Conservation (phyloP, 2,888 invertebrate genomes). For the Fissipunctia ypsillon region DNA sequence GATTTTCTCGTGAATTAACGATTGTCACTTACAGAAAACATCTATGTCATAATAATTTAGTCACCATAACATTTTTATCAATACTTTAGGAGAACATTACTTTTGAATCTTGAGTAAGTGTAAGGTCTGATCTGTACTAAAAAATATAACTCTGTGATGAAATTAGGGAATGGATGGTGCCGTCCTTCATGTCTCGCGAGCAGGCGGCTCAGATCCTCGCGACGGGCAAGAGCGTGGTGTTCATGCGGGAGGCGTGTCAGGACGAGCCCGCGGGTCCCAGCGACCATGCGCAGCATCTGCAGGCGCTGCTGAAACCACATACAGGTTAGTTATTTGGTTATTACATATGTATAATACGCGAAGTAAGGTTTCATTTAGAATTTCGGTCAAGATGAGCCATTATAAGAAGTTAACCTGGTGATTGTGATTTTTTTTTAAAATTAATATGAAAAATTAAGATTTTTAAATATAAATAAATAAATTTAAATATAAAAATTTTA, state of each 20-base stretch:
- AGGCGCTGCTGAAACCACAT: slow-evolving; percentile 88
- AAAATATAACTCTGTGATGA: not conserved
- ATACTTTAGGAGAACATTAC: not conserved
- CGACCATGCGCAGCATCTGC: slow-evolving; percentile 91
- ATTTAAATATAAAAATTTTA: too few relatives aligned
- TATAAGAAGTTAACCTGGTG: not conserved
- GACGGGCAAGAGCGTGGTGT: slow-evolving; percentile 99
- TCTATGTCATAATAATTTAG: not conserved
- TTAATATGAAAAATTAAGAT: not conserved
- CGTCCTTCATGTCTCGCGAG: slow-evolving; percentile 95
- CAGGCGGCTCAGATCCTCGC: slow-evolving; percentile 97
- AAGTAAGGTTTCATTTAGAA: not conserved
- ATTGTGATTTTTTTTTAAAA: too few relatives aligned
- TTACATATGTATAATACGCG: not conserved
- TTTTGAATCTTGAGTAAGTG: not conserved
- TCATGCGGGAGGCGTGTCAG: slow-evolving; percentile 97
- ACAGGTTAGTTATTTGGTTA: slow-evolving; percentile 64
- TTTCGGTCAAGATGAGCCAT: not conserved
- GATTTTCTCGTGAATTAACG: too few relatives aligned
- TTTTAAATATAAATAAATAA: too few relatives aligned
- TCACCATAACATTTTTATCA: not conserved
- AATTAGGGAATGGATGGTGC: slow-evolving; percentile 95
- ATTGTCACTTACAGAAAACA: too few relatives aligned
- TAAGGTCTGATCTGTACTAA: not conserved
- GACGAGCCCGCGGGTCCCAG: slow-evolving; percentile 92